Evolutionary conservation across 2,888 invertebrate genomes (phyloP), one percentile per base, ranked within the genome.

Genomic region (Branchipolynoe longqiensis): DNA sequence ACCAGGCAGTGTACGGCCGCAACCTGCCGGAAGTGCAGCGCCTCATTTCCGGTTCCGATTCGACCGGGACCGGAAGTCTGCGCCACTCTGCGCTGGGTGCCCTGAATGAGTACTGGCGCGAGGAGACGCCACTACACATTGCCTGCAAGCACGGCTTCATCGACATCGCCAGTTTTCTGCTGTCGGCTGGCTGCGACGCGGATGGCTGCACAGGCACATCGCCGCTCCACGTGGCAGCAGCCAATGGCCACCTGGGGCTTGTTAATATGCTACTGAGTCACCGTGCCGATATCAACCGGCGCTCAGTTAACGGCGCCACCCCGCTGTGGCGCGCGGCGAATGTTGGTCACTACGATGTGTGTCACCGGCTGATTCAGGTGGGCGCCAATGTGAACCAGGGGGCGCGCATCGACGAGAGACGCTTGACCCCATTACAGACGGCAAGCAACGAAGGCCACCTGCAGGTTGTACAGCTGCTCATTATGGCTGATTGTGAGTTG

Each of bases 201-300:
- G 59, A 56, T 38, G 83, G 59, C 8, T 31, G 41, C 12, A 48
- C 59, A 1, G 64, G 59, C 48, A 74, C 33, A 4, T 31, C 74
- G n/a, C 83, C 83, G 38, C 40, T 83, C 8, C 83, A 83, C 40
- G 2, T 83, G 0, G 83, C 83, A n/a, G 62, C 62, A 3, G 36
- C 31, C 1, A n/a, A 83, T 41, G 83, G 83, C 18, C 40, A 83
- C 25, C n/a, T 64, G 4, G 83, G 64, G 2, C 41, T 64, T 6
- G 83, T 83, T 0, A 64, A 83, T n/a, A 40, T 64, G 64, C 83
- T 83, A 1, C 22, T 83, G 31, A 62, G 64, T 38, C n/a, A 33
- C 22, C 64, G 83, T 12, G 83, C 83, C 0, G 83, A 83, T 38
- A 59, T 64, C 14, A 40, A 41, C 31, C 36, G n/a, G 40, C 56